phyloP scores from a whole-genome alignment of 37 sponge, comb jelly and placozoan genomes.

The Cliona cf. orientalis region DNA sequence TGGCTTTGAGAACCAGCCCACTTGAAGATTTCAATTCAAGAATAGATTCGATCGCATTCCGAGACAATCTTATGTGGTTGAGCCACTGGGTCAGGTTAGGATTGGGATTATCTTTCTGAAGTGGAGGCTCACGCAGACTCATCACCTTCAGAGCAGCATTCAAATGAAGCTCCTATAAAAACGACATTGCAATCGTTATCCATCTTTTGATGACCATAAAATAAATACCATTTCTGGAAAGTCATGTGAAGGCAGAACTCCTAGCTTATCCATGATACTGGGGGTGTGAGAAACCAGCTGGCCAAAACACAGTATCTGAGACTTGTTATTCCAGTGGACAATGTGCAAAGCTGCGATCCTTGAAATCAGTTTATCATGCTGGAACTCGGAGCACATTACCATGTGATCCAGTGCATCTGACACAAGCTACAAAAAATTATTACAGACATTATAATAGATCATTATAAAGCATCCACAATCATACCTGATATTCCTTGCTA shows the following conservation, averaged over 20 bases:
- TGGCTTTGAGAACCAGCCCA: background rate
- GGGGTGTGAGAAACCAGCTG: constrained; percentile 45
- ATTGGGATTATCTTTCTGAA: background rate
- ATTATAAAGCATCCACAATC: background rate
- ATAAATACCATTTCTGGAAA: constrained; percentile 33
- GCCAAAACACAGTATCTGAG: constrained; percentile 55
- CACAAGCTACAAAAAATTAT: constrained; percentile 23
- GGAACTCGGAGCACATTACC: background rate
- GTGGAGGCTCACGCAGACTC: background rate
- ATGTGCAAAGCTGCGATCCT: constrained; percentile 56
- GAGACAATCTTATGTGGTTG: constrained; percentile 13
- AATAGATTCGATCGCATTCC: constrained; percentile 37
- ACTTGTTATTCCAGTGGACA: constrained; percentile 17
- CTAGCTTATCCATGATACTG: constrained; percentile 16
- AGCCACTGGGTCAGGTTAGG: constrained; percentile 9
- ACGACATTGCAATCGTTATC: background rate
- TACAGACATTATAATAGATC: background rate
- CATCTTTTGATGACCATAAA: background rate
- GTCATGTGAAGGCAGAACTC: background rate
- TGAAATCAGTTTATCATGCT: constrained; percentile 1
- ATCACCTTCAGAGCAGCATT: constrained; percentile 20
- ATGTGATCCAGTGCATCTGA: constrained; percentile 12
- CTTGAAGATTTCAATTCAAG: background rate
- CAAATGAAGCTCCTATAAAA: constrained; percentile 13
- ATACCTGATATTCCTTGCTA: constrained; percentile 40